These are phyloP conservation scores for Neomorphus geoffroyi DNA, from an alignment of 2,797 vertebrate species.

Conservation along the genomic window DNA sequence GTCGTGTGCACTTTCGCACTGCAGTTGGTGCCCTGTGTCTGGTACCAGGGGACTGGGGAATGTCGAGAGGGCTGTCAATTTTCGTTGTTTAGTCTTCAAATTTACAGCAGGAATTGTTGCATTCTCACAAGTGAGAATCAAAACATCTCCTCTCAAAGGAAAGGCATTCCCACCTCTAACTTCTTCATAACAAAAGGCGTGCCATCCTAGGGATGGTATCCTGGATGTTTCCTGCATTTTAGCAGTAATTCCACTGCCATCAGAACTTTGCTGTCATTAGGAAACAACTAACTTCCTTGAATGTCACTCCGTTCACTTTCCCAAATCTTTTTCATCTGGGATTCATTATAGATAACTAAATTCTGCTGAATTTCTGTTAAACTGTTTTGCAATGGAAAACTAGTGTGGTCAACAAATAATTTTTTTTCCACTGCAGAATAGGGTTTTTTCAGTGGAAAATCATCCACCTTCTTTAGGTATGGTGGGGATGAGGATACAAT, in stretches of 20 bases:
- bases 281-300: not conserved
- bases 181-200: not conserved
- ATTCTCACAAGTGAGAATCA: not conserved
- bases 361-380: not conserved
- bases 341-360: not conserved
- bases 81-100: not conserved
- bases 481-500: too few species aligned
- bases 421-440: not conserved
- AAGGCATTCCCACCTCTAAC: not conserved
- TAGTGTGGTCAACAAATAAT: not conserved
- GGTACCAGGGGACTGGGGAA: fast-evolving
- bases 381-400: not conserved
- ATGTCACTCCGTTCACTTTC: not conserved
- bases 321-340: not conserved
- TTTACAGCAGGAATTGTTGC: not conserved
- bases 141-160: not conserved
- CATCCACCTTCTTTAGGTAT: not conserved
- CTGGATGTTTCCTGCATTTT: not conserved
- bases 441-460: not conserved
- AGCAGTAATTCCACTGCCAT: not conserved
- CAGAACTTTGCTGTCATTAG: not conserved
- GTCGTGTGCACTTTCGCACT: not conserved
- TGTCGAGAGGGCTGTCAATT: fast-evolving
- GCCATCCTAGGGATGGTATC: not conserved
- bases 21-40: not conserved